Percentiles rank a stretch among this genome's conserved stretches.
These are phyloP conservation scores for Rhamphomyia laevipes DNA, from an alignment of 2,888 invertebrate genomes.

Conservation along the genomic window DNA sequence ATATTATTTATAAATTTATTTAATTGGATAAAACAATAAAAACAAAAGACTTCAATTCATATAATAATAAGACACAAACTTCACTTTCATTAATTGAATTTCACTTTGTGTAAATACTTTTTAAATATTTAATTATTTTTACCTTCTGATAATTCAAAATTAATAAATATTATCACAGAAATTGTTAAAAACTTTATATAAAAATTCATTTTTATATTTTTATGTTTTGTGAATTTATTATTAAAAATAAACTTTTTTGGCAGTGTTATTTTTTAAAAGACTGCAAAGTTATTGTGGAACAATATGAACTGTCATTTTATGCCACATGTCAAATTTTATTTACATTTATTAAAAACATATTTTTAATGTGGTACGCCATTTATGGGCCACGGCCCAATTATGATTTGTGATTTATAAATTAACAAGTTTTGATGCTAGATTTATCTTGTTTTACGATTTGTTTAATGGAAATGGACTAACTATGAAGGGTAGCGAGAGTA, in stretches of 20 bases:
- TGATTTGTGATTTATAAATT: too few relatives aligned
- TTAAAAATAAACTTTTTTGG: background rate
- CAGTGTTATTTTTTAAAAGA: background rate
- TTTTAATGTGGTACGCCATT: too few relatives aligned
- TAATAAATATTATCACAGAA: background rate
- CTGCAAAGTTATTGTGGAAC: too few relatives aligned
- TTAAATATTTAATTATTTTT: background rate
- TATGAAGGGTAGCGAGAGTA: too few relatives aligned
- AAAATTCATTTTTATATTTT: background rate
- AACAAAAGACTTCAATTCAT: slow-evolving; percentile 1
- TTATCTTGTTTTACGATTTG: too few relatives aligned
- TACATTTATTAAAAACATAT: too few relatives aligned
- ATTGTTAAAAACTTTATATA: background rate
- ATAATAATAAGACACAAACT: background rate
- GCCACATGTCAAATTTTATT: too few relatives aligned
- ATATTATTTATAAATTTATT: too few relatives aligned
- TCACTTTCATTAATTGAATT: background rate
- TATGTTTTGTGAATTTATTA: background rate
- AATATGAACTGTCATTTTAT: too few relatives aligned
- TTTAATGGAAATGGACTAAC: too few relatives aligned
- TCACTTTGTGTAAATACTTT: background rate
- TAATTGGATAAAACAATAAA: background rate
- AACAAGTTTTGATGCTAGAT: too few relatives aligned
- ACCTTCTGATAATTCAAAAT: background rate
- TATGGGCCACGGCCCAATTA: too few relatives aligned